Base-by-base conservation (phyloP, 2,888 invertebrate genomes). In the Cerastoderma edule region DNA sequence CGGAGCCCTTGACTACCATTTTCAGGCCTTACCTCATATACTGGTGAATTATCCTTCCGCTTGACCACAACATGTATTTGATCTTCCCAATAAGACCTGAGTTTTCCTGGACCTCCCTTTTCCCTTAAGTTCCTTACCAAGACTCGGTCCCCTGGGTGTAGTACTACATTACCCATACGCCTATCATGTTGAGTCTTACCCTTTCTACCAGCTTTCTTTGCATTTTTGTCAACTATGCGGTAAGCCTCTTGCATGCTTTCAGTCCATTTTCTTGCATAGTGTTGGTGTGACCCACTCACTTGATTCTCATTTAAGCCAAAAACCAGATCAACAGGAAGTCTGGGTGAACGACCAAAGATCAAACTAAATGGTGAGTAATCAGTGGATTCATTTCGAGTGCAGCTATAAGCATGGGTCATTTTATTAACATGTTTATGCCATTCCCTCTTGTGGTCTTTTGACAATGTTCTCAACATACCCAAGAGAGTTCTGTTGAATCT, bases 401-500 rank as follows among this genome's bases (percentile, higher is more conserved):
- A 79, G 35, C 82, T 84, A 56, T 84, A 84, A 2, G 82, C 78
- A 75, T 82, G 77, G 8, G 70, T 74, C 22, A 82, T 50, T 63
- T 64, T 63, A n/a, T 75, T 71, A 0, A 82, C 16, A 65, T 81
- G 78, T n/a, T 48, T 65, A 30, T 72, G 67, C 83, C 81, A 83
- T 48, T 77, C 72, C 22, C n/a, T 5, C 46, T 75, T 77, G 1
- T 53, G n/a, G 22, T 68, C 64, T 24, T 67, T 60, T 46, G 46
- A 28, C 4, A 78, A 27, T 1, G 83, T 78, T 6, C 75, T 39
- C 27, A 83, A 35, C 80, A 83, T 79, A 5, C 32, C 28, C 4
- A 83, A 44, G n/a, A 83, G 22, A 1, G 78, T 83, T 13, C 77
- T 39, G n/a, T 83, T 83, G n/a, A 82, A 64, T 2, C 78, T 30